These are phyloP conservation scores for Masnerella sp. DNA, from an alignment of 2,888 invertebrate genomes.

Conservation along the genomic window DNA sequence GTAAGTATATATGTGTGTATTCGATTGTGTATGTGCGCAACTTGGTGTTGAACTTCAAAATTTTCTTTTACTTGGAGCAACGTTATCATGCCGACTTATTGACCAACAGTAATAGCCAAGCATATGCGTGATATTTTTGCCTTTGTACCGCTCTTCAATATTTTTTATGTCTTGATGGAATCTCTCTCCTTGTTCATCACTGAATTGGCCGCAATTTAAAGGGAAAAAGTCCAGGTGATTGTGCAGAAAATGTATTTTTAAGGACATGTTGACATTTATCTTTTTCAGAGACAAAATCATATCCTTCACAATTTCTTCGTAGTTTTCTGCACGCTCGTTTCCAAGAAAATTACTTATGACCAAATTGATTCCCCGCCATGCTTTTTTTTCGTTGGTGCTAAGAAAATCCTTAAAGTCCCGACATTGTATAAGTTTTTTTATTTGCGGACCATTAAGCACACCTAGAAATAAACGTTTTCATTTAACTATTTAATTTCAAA, in stretches of 20 bases:
- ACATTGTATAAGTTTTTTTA: slow-evolving; percentile 15
- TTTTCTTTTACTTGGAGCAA: no score
- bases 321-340: slow-evolving; percentile 66
- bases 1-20: no score
- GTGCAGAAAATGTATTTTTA: slow-evolving; percentile 67
- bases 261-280: slow-evolving; percentile 62
- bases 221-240: slow-evolving; percentile 64
- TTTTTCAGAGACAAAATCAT: slow-evolving; percentile 46
- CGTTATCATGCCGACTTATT: not conserved
- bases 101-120: slow-evolving; percentile 64
- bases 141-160: slow-evolving; percentile 64
- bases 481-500: no score
- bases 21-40: no score
- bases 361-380: slow-evolving; percentile 41
- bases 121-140: slow-evolving; percentile 62
- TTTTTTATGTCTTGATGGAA: slow-evolving; percentile 67
- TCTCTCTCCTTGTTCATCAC: slow-evolving; percentile 67
- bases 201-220: slow-evolving; percentile 64
- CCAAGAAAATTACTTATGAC: slow-evolving; percentile 59
- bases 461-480: no score
- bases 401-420: not conserved
- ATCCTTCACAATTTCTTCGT: slow-evolving; percentile 59
- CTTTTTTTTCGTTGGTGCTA: slow-evolving; percentile 52
- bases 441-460: slow-evolving; percentile 48
- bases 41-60: no score